phyloP scores from a whole-genome alignment of 2,113 vertebrate genomes.

The Otus sunia region DNA sequence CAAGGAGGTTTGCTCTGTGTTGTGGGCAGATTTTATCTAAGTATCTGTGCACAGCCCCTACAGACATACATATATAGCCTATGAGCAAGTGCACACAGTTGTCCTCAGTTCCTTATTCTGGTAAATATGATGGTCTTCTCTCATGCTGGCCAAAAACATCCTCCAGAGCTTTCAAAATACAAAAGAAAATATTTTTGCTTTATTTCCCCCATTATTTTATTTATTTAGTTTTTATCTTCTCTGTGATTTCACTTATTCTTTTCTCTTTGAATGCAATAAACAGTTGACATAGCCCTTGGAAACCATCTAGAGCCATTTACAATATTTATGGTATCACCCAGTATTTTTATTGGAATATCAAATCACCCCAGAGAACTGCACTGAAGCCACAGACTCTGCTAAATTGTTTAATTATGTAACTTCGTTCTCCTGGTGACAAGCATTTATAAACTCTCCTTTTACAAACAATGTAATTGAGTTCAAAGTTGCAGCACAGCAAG shows the following conservation, averaged over 20 bases:
- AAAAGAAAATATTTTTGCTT: conserved; percentile 51
- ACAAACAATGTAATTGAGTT: neutral
- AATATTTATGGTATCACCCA: conserved; percentile 46
- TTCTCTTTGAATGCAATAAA: neutral
- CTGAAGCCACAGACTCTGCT: neutral
- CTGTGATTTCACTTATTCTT: neutral
- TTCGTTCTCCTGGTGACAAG: neutral
- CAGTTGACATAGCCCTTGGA: conserved; percentile 36
- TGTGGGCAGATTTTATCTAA: neutral
- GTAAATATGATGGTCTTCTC: neutral
- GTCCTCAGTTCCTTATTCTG: neutral
- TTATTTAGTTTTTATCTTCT: conserved; percentile 35
- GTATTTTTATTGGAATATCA: conserved; percentile 27
- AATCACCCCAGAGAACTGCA: conserved; percentile 4
- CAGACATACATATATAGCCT: neutral
- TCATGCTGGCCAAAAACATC: neutral
- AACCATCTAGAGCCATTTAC: conserved; percentile 23
- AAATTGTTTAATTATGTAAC: conserved; percentile 12
- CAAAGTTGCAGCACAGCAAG: neutral
- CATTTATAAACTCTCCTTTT: neutral
- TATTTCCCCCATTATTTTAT: conserved; percentile 15
- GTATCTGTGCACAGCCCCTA: neutral
- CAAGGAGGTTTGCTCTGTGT: neutral
- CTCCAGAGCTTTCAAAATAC: neutral
- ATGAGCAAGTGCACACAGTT: neutral